These are phyloP conservation scores for Ceratitis capitata DNA, from an alignment of 1,140 invertebrate genomes.

Conservation along the genomic window DNA sequence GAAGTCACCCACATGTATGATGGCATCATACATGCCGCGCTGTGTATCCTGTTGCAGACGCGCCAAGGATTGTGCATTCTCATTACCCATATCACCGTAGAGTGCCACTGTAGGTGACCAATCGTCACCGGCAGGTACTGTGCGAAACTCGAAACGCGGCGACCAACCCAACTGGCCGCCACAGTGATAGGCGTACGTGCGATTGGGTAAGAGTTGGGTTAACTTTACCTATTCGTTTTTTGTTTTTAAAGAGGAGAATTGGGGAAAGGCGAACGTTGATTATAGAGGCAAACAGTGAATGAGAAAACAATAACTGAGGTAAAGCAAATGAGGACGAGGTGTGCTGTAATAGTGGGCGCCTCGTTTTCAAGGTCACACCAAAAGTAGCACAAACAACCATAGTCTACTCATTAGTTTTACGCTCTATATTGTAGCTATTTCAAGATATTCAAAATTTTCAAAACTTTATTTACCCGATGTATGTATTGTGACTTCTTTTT, in stretches of 20 bases:
- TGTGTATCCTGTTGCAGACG: constrained; percentile 85
- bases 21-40: constrained; percentile 82
- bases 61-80: constrained; percentile 84
- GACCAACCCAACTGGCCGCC: constrained; percentile 87
- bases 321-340: background rate
- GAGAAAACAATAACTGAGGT: constrained; percentile 40
- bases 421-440: background rate
- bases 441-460: no score
- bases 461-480: constrained; percentile 73
- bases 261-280: background rate
- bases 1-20: constrained; percentile 95
- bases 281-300: background rate
- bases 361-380: background rate
- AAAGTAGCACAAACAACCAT: background rate
- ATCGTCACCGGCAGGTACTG: constrained; percentile 69
- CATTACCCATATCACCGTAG: constrained; percentile 92
- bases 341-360: background rate
- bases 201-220: constrained; percentile 69
- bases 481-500: constrained; percentile 79
- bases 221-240: constrained; percentile 67
- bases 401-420: background rate
- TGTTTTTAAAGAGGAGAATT: background rate
- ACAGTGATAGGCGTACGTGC: constrained; percentile 83
- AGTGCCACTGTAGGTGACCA: constrained; percentile 87
- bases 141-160: constrained; percentile 78